Evolutionary conservation across 1,140 invertebrate genomes (phyloP), one percentile per base, ranked within the genome.

Genomic region (Meteorus sp.): DNA sequence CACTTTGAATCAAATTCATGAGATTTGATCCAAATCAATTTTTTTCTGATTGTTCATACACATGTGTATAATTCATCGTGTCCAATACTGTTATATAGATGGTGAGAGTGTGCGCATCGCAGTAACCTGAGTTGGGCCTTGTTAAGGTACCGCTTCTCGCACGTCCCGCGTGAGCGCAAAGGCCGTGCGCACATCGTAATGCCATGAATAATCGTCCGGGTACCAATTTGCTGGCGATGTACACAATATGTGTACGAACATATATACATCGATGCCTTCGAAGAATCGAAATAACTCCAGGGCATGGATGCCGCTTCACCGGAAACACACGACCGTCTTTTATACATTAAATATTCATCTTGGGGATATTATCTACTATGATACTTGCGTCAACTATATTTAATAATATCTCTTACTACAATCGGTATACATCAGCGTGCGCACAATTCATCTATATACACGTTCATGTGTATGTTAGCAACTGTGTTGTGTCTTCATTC

Each of bases 151-250:
- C 25, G 33, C 33, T 25, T 45, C 53, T 50, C 25, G 47, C 29
- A 31, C 53, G 31, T 31, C 31, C 54, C 11, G 52, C 33, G 45
- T 19, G 54, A 61, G 55, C 45, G 47, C 47, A 56, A 61, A 55
- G 45, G 47, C 47, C 59, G 50, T 52, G 45, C 56, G 47, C 59
- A 61, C 55, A 48, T 51, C 59, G 59, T 61, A 61, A 61, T 61
- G 59, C 33, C 53, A 61, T 61, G 59, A 61, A 61, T 61, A 61
- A 61, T 61, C 53, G 45, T 22, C 54, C 37, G 59, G 53, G 53
- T 61, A 61, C 59, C 59, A 61, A 61, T 61, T 61, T 61, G 59
- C 50, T 48, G 44, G 44, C 52, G 41, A 51, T 54, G 17, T 53
- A 52, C 23, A 58, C 20, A 39, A 41, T 17, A 2, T 35, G 15